Conservation (phyloP, 2,888 invertebrate species). For the Dendrolimus pini region DNA sequence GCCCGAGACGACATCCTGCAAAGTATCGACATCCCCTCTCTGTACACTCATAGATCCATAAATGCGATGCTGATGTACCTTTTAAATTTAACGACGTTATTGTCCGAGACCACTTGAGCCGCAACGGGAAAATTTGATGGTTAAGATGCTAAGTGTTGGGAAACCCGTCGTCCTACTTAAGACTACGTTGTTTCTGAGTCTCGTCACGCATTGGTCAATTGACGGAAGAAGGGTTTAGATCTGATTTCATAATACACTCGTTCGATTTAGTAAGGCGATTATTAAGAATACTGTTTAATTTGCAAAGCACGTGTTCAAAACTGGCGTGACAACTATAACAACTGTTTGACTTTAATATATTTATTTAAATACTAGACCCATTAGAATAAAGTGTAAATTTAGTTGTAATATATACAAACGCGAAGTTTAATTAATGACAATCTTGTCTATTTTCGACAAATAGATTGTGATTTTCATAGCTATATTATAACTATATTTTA, state of each 20-base stretch:
- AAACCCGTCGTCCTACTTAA: constrained; percentile 45
- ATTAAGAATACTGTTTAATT: background rate
- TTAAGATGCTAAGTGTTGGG: constrained; percentile 36
- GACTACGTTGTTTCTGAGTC: background rate
- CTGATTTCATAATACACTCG: background rate
- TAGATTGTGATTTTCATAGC: no score
- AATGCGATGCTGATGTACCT: constrained; percentile 33
- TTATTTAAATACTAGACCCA: background rate
- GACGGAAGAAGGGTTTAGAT: constrained; percentile 1
- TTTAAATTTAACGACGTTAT: constrained; percentile 51
- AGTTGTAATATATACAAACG: no score
- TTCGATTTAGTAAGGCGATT: background rate
- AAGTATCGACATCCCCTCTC: constrained; percentile 50
- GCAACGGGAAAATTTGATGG: constrained; percentile 37
- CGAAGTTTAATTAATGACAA: no score
- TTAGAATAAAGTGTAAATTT: background rate
- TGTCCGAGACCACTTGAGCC: constrained; percentile 35
- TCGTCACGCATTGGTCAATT: background rate
- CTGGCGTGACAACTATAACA: constrained; percentile 1
- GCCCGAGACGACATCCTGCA: constrained; percentile 59
- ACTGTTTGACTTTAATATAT: background rate
- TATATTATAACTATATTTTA: no score
- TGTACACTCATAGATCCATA: constrained; percentile 20
- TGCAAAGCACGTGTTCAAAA: background rate
- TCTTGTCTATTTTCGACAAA: no score